These are phyloP conservation scores for Seira ritae DNA, from an alignment of 2,888 invertebrate species.

Conservation along the genomic window DNA sequence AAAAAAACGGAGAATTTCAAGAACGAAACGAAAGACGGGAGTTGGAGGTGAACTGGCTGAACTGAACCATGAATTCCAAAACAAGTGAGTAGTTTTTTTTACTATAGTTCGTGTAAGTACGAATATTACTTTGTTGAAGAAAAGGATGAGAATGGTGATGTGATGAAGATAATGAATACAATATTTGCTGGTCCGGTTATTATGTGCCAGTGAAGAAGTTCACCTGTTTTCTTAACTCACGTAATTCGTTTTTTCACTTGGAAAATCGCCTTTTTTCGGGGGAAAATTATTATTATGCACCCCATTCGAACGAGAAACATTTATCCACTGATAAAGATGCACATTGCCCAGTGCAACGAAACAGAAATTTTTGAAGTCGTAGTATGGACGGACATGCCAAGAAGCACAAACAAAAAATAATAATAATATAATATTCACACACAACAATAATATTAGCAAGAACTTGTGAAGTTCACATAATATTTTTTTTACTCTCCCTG, in stretches of 20 bases:
- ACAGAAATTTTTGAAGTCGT: not conserved
- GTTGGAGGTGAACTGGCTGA: not conserved
- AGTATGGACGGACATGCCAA: too few species aligned
- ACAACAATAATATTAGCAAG: too few species aligned
- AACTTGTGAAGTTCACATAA: too few species aligned
- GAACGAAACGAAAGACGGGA: not conserved
- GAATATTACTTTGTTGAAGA: too few species aligned
- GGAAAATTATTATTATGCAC: too few species aligned
- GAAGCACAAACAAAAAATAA: too few species aligned
- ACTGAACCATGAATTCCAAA: constrained; percentile 56
- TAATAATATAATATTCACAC: too few species aligned
- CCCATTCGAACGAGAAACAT: too few species aligned
- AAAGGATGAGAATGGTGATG: not conserved
- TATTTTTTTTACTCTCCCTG: not conserved
- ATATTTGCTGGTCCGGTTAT: constrained; percentile 50
- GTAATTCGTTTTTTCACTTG: not conserved
- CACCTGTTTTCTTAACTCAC: constrained; percentile 7
- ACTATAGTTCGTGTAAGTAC: not conserved
- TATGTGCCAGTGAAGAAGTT: constrained; percentile 46
- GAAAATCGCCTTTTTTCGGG: not conserved
- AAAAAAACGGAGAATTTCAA: not conserved
- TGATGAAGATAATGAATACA: not conserved
- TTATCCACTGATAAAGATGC: not conserved
- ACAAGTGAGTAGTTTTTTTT: constrained; percentile 49
- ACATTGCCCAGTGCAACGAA: not conserved